phyloP scores from a whole-genome alignment of 2,797 vertebrate species.

The Oreortyx pictus region DNA sequence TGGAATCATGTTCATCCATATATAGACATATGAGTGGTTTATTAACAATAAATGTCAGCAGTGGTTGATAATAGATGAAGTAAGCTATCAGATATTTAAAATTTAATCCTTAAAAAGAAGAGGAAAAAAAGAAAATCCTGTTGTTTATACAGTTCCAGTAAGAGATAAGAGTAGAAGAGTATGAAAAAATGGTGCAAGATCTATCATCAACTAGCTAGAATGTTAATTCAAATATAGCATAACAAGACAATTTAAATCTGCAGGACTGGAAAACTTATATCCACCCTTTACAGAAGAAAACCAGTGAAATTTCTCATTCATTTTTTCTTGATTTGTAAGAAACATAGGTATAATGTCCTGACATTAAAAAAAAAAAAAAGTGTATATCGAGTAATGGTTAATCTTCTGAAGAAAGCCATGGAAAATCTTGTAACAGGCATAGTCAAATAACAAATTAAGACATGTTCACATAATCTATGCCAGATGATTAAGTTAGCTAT shows the following conservation, averaged over 20 bases:
- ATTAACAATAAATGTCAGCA: neutral
- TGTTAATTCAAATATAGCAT: neutral
- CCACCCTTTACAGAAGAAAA: neutral
- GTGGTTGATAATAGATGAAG: neutral
- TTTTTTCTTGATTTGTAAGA: neutral
- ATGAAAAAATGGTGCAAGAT: neutral
- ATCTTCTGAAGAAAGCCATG: neutral
- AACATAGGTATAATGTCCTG: neutral
- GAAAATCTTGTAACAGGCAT: neutral
- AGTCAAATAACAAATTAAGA: conserved; percentile 38
- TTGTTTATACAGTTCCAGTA: neutral
- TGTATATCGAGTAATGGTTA: neutral
- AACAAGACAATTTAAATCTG: neutral
- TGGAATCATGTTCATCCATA: neutral
- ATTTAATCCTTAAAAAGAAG: neutral
- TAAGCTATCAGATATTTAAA: neutral
- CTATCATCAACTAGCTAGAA: neutral
- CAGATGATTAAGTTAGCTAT: neutral
- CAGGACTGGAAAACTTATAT: neutral
- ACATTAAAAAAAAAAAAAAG: neutral
- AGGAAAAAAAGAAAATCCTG: neutral
- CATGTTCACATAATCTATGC: neutral
- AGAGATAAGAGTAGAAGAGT: neutral
- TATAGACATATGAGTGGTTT: neutral
- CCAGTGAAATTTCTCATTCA: fast-evolving